Evolutionary conservation across 1,140 invertebrate species (phyloP).

Genomic region (Archegozetes longisetosus): DNA sequence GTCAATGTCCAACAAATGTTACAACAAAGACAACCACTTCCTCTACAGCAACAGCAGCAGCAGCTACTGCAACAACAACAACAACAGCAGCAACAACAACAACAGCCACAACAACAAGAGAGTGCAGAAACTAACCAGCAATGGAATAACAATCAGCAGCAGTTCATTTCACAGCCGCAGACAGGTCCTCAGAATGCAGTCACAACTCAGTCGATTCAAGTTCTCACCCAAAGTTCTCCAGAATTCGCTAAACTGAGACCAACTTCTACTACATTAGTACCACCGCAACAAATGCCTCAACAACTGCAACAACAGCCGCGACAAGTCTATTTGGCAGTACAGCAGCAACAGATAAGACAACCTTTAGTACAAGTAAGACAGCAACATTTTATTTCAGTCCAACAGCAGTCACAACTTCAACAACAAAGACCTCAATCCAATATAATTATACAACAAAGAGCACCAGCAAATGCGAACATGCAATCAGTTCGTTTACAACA

Average conservation of each 20-base stretch:
- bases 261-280: neutral
- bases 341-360: slow-evolving; percentile 13
- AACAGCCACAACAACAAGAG: neutral
- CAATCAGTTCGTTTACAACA: slow-evolving; percentile 21
- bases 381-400: neutral
- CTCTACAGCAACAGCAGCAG: slow-evolving; percentile 9
- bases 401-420: neutral
- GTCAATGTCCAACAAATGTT: neutral
- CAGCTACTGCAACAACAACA: slow-evolving; percentile 10
- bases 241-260: neutral
- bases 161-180: neutral
- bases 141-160: neutral
- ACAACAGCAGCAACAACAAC: slow-evolving; percentile 17
- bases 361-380: slow-evolving; percentile 11
- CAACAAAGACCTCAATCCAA: slow-evolving; percentile 17
- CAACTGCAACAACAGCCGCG: slow-evolving; percentile 15
- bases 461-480: slow-evolving; percentile 9
- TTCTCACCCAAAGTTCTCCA: neutral
- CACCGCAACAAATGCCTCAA: neutral
- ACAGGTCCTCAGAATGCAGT: neutral
- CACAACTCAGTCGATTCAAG: neutral
- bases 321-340: slow-evolving; percentile 12
- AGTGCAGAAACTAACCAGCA: slow-evolving; percentile 13
- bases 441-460: slow-evolving; percentile 21
- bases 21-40: slow-evolving; percentile 7